Evolutionary conservation across 2,113 vertebrate species (phyloP).

Genomic region (Saiga tatarica): DNA sequence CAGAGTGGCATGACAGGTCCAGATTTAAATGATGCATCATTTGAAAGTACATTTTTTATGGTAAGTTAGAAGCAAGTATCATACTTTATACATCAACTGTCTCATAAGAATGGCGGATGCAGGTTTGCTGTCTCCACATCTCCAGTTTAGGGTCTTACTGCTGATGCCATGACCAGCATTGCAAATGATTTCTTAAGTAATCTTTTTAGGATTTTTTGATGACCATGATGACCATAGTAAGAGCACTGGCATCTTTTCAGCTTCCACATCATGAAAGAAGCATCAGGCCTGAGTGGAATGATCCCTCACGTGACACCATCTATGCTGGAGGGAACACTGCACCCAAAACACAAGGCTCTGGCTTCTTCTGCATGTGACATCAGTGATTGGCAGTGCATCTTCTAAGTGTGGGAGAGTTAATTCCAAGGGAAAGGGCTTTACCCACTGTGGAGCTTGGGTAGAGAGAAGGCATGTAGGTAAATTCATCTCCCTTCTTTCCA

Average conservation of each 20-base stretch:
- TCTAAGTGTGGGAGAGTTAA: neutral
- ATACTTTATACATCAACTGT: neutral
- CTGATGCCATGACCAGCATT: neutral
- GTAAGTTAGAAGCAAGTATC: neutral
- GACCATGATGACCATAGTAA: fast-evolving
- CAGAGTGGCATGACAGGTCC: neutral
- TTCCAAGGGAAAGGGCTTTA: neutral
- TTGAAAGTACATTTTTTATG: neutral
- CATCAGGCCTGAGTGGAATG: neutral
- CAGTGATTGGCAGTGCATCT: neutral
- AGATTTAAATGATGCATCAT: neutral
- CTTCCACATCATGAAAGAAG: neutral
- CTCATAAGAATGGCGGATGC: neutral
- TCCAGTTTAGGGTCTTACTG: neutral
- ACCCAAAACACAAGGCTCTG: neutral
- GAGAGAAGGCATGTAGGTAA: neutral
- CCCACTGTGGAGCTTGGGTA: no score
- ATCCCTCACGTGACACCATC: neutral
- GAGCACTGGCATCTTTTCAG: neutral
- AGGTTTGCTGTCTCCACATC: neutral
- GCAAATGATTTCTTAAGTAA: neutral
- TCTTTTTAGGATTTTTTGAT: neutral
- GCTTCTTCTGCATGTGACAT: neutral
- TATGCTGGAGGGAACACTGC: neutral
- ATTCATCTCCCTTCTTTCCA: neutral